A percentile compares a stretch with the other conserved stretches of the same genome.
These are phyloP conservation scores for Sciurus niger DNA, from an alignment of 2,113 vertebrate genomes.

Conservation along the genomic window DNA sequence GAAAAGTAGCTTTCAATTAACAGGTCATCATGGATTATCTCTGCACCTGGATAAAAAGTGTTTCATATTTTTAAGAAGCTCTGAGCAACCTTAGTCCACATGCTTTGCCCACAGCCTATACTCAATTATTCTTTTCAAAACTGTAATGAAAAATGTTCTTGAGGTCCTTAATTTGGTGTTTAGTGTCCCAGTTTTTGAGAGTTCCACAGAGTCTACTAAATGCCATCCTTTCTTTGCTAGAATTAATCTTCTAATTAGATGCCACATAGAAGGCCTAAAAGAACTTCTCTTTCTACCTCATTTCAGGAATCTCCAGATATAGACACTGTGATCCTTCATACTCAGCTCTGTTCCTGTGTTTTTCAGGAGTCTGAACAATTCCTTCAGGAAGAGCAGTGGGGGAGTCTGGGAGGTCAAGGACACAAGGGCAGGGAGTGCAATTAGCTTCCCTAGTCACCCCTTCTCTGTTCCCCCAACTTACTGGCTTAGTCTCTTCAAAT, in stretches of 20 bases:
- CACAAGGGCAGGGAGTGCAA: background rate
- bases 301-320: background rate
- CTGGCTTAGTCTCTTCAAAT: background rate
- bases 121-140: background rate
- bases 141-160: background rate
- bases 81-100: fast-evolving
- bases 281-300: background rate
- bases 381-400: no score
- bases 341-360: background rate
- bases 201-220: background rate
- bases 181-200: background rate
- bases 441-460: background rate
- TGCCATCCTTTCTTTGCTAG: background rate
- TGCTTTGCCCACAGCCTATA: no score
- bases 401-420: background rate
- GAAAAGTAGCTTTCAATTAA: background rate
- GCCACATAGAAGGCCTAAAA: background rate
- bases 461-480: background rate
- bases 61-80: background rate
- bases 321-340: background rate
- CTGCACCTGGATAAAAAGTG: background rate
- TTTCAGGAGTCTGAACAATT: background rate
- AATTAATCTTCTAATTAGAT: background rate
- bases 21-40: background rate
- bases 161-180: background rate